A percentile compares a stretch with the other conserved stretches of the same genome.
phyloP scores from a whole-genome alignment of 2,888 invertebrate species.

The Agelastica alni region DNA sequence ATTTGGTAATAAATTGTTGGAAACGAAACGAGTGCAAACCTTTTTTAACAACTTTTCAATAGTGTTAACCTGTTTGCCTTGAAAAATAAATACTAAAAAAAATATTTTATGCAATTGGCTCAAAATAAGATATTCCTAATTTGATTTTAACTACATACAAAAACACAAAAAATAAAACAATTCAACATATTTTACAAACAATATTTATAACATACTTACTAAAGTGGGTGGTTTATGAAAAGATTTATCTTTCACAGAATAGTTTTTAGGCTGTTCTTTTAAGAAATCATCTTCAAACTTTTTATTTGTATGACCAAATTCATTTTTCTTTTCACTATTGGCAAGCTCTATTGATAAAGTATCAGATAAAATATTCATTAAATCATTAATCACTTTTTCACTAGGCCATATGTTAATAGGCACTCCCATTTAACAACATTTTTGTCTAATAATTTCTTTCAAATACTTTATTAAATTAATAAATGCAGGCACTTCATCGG shows the following conservation, averaged over 20 bases:
- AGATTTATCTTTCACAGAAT: neutral
- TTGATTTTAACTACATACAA: no score
- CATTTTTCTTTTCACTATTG: slow-evolving; percentile 12
- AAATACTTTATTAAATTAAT: slow-evolving; percentile 21
- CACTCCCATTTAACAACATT: neutral
- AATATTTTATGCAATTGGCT: no score
- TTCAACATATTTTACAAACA: no score
- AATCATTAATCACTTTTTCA: neutral
- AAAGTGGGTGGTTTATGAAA: neutral
- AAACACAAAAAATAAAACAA: no score
- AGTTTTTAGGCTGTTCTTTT: neutral
- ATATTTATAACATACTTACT: neutral
- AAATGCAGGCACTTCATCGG: neutral
- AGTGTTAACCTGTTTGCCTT: no score
- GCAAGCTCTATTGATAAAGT: slow-evolving; percentile 12
- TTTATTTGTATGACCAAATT: no score
- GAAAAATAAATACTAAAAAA: no score
- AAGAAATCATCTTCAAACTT: neutral
- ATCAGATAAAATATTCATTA: slow-evolving; percentile 6
- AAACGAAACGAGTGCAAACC: no score
- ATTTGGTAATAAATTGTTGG: no score
- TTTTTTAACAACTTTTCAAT: no score
- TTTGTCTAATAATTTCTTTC: slow-evolving; percentile 12
- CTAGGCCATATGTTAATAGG: neutral
- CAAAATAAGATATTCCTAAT: no score